A percentile compares a stretch with the other conserved stretches of the same genome.
Conservation (phyloP, 1,140 invertebrate genomes). For the Drosophila funebris region DNA sequence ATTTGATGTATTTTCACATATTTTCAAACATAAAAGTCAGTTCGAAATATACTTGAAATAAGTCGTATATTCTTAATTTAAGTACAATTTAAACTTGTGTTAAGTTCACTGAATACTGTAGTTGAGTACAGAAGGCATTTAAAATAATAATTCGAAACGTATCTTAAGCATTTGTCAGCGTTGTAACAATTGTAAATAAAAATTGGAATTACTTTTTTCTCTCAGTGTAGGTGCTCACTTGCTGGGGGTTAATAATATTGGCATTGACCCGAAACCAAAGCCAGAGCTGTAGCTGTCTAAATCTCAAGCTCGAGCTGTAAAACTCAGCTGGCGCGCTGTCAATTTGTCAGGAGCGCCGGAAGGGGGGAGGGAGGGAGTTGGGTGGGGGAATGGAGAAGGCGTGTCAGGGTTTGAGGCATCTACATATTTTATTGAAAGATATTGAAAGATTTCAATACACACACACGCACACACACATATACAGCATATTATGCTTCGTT, state of each 20-base stretch:
- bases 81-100: too few relatives aligned
- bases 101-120: too few relatives aligned
- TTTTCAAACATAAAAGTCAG: too few relatives aligned
- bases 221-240: conserved; percentile 9
- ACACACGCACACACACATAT: conserved; percentile 2
- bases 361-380: background rate
- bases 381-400: background rate
- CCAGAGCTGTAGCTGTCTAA: conserved; percentile 3
- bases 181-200: too few relatives aligned
- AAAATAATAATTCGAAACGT: too few relatives aligned
- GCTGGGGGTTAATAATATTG: conserved; percentile 70
- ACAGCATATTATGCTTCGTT: background rate
- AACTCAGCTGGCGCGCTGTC: conserved; percentile 76
- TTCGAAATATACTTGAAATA: too few relatives aligned
- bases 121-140: too few relatives aligned
- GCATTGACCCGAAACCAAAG: conserved; percentile 68
- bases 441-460: conserved; percentile 79
- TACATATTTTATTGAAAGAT: conserved; percentile 83
- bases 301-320: conserved; percentile 56
- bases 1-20: too few relatives aligned
- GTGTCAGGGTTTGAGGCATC: conserved; percentile 52
- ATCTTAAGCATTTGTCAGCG: too few relatives aligned
- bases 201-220: too few relatives aligned
- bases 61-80: too few relatives aligned
- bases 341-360: conserved; percentile 61